Conservation (phyloP, 2,113 vertebrate species). For the Heterocephalus glaber region DNA sequence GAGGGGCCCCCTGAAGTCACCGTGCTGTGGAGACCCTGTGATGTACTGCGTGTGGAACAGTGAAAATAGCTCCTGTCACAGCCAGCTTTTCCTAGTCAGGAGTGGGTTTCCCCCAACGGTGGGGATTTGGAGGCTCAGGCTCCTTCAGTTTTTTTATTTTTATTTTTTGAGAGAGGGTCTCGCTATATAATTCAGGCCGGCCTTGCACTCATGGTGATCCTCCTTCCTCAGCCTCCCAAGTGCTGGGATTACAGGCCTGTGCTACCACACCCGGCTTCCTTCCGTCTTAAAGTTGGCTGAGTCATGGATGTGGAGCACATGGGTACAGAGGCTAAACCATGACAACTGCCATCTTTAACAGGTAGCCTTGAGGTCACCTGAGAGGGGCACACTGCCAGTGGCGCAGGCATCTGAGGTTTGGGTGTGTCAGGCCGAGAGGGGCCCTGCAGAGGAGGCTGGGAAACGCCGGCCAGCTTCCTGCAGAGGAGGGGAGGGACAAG, state of each 20-base stretch:
- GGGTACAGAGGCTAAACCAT: neutral
- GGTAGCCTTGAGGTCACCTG: neutral
- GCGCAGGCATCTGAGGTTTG: neutral
- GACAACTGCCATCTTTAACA: neutral
- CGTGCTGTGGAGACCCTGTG: neutral
- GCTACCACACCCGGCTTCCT: too few species aligned
- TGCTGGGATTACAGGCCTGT: too few species aligned
- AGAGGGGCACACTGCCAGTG: neutral
- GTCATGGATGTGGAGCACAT: neutral
- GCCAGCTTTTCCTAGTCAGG: neutral
- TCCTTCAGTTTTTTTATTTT: neutral
- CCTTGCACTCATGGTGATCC: too few species aligned
- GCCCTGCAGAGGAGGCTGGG: neutral
- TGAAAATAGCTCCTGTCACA: neutral
- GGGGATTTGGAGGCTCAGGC: neutral
- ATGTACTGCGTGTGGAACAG: neutral
- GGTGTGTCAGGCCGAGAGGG: too few species aligned
- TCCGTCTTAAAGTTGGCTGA: neutral
- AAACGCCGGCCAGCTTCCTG: neutral
- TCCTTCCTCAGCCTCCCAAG: too few species aligned
- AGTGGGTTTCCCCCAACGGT: neutral
- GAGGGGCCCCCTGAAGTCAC: neutral
- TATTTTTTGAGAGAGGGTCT: too few species aligned
- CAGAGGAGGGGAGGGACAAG: neutral
- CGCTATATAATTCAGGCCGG: too few species aligned